phyloP scores from a whole-genome alignment of 2,113 vertebrate species.

The Lamprotornis superbus region DNA sequence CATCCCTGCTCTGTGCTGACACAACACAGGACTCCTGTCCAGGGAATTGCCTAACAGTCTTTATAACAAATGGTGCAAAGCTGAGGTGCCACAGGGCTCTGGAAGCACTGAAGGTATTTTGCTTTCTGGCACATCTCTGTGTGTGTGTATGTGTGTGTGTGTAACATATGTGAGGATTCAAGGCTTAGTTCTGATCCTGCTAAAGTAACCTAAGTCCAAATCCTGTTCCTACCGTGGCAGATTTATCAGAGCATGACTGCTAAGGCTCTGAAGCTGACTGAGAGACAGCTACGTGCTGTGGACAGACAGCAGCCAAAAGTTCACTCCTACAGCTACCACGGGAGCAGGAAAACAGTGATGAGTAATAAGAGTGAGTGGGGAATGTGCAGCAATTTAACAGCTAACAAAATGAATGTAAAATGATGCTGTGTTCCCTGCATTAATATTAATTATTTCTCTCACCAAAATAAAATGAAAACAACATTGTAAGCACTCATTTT shows the following conservation, averaged over 20 bases:
- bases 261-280: conserved; percentile 37
- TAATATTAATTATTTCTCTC: conserved; percentile 47
- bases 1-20: neutral
- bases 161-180: neutral
- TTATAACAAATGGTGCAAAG: neutral
- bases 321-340: neutral
- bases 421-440: neutral
- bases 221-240: conserved; percentile 17
- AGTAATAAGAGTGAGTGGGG: conserved; percentile 11
- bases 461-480: conserved; percentile 7
- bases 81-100: neutral
- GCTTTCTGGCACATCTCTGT: neutral
- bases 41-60: neutral
- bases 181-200: conserved; percentile 47
- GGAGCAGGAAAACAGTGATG: conserved; percentile 4
- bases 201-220: conserved; percentile 19
- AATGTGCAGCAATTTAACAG: conserved; percentile 18
- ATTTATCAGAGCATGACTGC: conserved; percentile 38
- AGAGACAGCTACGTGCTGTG: neutral
- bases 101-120: neutral
- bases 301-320: conserved; percentile 9
- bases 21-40: neutral
- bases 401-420: neutral
- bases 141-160: neutral
- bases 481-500: neutral